Evolutionary conservation across 2,888 invertebrate genomes (phyloP).

Genomic region (Eueremaeus valkanovi): DNA sequence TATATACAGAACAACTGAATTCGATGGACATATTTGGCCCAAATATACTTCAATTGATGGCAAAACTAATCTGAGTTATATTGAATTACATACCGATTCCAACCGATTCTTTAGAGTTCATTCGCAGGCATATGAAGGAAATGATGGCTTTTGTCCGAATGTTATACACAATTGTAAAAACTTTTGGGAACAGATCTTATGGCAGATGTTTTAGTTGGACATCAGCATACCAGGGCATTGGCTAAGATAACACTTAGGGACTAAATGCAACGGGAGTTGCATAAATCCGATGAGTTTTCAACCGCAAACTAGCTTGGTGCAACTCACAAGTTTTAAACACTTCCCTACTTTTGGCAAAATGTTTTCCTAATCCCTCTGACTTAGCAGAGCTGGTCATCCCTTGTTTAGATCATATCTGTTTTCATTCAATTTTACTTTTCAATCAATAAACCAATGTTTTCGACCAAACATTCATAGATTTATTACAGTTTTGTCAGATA

Average conservation of each 20-base stretch:
- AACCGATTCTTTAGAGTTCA: constrained; percentile 2
- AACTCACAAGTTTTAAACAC: too few species aligned
- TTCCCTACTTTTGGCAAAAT: background rate
- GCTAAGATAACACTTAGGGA: background rate
- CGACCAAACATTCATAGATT: too few species aligned
- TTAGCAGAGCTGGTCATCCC: too few species aligned
- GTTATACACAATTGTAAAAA: constrained; percentile 2
- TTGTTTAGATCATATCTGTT: too few species aligned
- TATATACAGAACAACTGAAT: background rate
- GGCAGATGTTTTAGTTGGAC: background rate
- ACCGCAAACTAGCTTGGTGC: background rate
- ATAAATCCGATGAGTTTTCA: background rate
- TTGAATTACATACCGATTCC: background rate
- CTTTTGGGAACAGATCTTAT: constrained; percentile 5
- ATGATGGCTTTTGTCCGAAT: background rate
- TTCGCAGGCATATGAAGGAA: background rate
- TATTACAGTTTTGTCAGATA: too few species aligned
- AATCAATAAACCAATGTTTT: too few species aligned
- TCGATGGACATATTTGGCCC: constrained; percentile 22
- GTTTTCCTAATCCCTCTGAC: background rate
- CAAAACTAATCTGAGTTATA: background rate
- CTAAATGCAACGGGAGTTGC: background rate
- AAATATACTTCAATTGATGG: background rate
- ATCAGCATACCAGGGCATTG: background rate
- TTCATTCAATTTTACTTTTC: background rate